Evolutionary conservation across 2,797 vertebrate species (phyloP), one percentile per base, ranked within the genome.

Genomic region (Smutsia gigantea): DNA sequence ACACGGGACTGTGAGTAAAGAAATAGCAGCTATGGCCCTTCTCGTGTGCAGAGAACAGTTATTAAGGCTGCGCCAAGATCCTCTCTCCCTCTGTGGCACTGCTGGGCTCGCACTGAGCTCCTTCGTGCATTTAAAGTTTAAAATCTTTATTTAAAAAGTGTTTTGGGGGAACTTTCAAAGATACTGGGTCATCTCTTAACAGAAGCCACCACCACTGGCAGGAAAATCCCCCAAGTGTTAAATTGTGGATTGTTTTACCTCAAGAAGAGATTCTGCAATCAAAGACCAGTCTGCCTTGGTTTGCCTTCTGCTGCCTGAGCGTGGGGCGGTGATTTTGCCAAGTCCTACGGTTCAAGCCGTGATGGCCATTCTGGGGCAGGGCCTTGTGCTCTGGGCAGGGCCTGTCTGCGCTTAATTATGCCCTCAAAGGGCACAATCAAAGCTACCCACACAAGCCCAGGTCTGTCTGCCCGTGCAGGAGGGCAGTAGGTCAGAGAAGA

Each of bases 211-310:
- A 92, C 51, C 11, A 49, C 25, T 78, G 81, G 42, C 59, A 94
- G 57, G 69, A 78, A 94, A 91, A 93, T 82, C 69, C 83, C 61
- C 61, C 29, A 93, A 72, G 75, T 86, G 63, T 94, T 83, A 83
- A 93, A 74, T 31, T 74, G 68, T 91, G 66, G 31, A 4, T 93
- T 91, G 77, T 71, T 97, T 96, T 85, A 55, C 27, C 57, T 9
- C 27, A 77, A 89, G 64, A 71, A 75, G 86, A 94, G 46, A 39
- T n/a, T 68, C 46, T 46, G 34, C 63, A 69, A 64, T 96, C 53
- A 53, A 5, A 61, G 74, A 53, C 34, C 77, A 78, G 39, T 13
- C 46, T 72, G 55, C 57, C 61, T 42, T 69, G 42, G 27, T 59
- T 64, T 81, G 34, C 75, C 71, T 87, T 83, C 34, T 12, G 2